Conservation (phyloP, 2,797 vertebrate species). For the Argyrosomus regius region DNA sequence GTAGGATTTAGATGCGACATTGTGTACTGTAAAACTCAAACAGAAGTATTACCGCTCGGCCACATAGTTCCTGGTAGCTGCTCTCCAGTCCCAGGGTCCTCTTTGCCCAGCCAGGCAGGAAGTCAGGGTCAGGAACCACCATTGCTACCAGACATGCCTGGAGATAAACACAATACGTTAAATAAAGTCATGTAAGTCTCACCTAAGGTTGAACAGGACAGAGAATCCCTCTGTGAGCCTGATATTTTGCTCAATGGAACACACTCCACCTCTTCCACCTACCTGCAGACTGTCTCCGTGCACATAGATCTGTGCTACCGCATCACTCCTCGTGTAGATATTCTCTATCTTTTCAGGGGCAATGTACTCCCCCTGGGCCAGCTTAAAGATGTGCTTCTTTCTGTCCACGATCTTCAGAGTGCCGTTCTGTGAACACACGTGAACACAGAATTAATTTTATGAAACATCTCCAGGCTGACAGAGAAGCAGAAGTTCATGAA, state of each 20-base stretch:
- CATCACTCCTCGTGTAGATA: slow-evolving; percentile 89
- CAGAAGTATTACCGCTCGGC: slow-evolving; percentile 83
- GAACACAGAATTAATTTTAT: neutral
- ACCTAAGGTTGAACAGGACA: neutral
- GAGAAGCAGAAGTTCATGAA: neutral
- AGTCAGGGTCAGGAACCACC: slow-evolving; percentile 92
- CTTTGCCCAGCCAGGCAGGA: slow-evolving; percentile 88
- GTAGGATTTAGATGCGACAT: neutral
- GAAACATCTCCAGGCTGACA: neutral
- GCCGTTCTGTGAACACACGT: slow-evolving; percentile 87
- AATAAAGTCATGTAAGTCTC: neutral
- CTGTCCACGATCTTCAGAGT: slow-evolving; percentile 96
- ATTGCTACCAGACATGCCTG: slow-evolving; percentile 93
- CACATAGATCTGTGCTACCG: slow-evolving; percentile 92
- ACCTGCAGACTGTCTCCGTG: slow-evolving; percentile 98
- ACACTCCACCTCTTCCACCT: slow-evolving; percentile 22
- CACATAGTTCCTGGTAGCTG: slow-evolving; percentile 90
- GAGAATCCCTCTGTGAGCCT: neutral
- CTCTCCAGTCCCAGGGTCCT: slow-evolving; percentile 87
- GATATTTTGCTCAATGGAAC: neutral
- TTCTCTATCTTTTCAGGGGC: slow-evolving; percentile 98
- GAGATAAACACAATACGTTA: neutral
- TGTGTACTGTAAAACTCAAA: neutral
- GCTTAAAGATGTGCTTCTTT: slow-evolving; percentile 98
- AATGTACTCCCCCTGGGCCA: slow-evolving; percentile 98